Conservation (phyloP, 2,888 invertebrate genomes). For the Trypoxylon attenuatum region DNA sequence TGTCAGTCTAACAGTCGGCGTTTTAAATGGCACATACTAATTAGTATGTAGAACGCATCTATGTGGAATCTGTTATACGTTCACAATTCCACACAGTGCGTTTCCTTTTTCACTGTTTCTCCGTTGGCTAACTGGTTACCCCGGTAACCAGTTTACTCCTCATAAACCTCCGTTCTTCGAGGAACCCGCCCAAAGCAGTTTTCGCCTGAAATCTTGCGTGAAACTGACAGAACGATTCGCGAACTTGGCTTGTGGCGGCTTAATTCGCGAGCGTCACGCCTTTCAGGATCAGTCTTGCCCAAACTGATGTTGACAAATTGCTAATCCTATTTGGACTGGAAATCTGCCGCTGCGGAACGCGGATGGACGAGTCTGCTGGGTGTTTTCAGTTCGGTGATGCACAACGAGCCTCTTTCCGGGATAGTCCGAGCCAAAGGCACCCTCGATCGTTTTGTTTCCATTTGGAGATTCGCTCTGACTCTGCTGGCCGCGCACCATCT, state of each 20-base stretch:
- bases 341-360: slow-evolving; percentile 1
- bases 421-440: background rate
- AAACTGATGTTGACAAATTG: slow-evolving; percentile 15
- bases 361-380: background rate
- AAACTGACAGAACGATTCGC: background rate
- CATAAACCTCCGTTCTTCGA: too few species aligned
- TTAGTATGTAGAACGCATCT: too few species aligned
- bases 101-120: too few species aligned
- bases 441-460: background rate
- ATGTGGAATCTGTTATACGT: too few species aligned
- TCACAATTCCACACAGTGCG: too few species aligned
- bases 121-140: too few species aligned
- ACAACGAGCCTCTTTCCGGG: background rate
- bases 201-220: background rate
- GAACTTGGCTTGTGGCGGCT: background rate
- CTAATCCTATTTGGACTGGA: slow-evolving; percentile 1
- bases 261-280: too few species aligned
- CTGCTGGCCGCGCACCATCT: too few species aligned
- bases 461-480: too few species aligned
- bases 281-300: slow-evolving; percentile 1
- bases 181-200: background rate
- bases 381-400: background rate
- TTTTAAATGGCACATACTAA: too few species aligned
- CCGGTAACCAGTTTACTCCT: too few species aligned
- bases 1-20: too few species aligned